Conservation (phyloP, 2,113 vertebrate genomes). For the Phycodurus eques region DNA sequence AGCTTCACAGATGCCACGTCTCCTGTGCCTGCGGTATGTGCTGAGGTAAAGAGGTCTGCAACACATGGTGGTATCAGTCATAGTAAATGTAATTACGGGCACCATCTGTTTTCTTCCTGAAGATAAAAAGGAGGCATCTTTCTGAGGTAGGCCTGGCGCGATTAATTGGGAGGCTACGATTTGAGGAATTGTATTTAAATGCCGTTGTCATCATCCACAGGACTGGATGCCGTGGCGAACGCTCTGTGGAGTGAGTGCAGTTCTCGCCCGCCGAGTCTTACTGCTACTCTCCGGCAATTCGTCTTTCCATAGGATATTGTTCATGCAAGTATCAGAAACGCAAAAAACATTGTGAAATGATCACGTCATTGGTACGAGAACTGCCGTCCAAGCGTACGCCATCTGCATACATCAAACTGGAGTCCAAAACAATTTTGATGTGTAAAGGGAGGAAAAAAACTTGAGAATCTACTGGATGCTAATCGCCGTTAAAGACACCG, state of each 20-base stretch:
- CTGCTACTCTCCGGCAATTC: neutral
- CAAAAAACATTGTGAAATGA: neutral
- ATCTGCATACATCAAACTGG: neutral
- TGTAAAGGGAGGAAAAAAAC: neutral
- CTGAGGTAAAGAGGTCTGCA: neutral
- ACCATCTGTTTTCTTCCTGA: neutral
- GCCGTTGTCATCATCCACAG: neutral
- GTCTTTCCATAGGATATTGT: neutral
- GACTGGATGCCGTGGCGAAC: neutral
- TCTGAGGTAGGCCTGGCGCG: neutral
- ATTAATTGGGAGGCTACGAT: neutral
- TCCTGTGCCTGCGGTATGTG: neutral
- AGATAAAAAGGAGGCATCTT: neutral
- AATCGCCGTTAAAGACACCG: neutral
- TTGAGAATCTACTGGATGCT: neutral
- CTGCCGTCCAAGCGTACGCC: neutral
- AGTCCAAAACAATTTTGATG: neutral
- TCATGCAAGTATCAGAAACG: neutral
- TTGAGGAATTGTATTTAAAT: neutral
- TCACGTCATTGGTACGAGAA: neutral
- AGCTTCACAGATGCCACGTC: neutral
- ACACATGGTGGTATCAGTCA: neutral
- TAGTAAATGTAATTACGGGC: neutral
- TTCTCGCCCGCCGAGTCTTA: neutral
- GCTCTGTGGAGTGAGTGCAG: too few relatives aligned